Base-by-base conservation (phyloP, 2,888 invertebrate genomes). In the Drosophila setosimentum region DNA sequence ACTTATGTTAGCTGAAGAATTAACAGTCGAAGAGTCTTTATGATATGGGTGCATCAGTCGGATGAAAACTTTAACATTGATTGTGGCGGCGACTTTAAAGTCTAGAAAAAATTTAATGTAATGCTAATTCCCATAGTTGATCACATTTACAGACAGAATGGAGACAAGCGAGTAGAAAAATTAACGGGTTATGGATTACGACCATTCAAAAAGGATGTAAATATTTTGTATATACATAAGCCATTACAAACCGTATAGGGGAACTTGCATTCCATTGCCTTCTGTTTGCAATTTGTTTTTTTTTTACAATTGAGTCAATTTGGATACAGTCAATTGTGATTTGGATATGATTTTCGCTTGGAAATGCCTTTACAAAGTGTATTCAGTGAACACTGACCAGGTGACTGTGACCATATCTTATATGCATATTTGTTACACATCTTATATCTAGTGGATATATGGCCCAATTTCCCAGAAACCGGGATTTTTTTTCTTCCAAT, bases 301-400 rank as follows among this genome's bases (percentile, higher is more conserved):
- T 35, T 35, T 35, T 7, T 35, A 35, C n/a, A 48, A 59, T 49
- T 49, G 40, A 60, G 57, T 37, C 60, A 54, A 59, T 33, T 63
- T 60, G 48, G 35, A 35, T 57, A 33, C 50, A 40, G 33, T 59
- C 30, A 55, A 50, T 55, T n/a, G 66, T 29, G 29, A 29, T 29
- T 29, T 29, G 29, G 29, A 5, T 29, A 6, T 5, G 29, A 6
- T 29, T 1, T 29, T 5, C 29, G 4, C 29, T 29, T 29, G 29
- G 29, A n/a, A n/a, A n/a, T n/a, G n/a, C n/a, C n/a, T n/a, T n/a
- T 83, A 59, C 68, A 60, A 73, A 55, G 84, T 82, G 57, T 78
- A 75, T 42, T 73, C 80, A 53, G 66, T 87, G 58, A 68, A 82
- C 33, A 33, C 0, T 33, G 33, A 33, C 13, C 68, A 57, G 84